Conservation (phyloP, 2,113 vertebrate species). For the Grammomys surdaster region DNA sequence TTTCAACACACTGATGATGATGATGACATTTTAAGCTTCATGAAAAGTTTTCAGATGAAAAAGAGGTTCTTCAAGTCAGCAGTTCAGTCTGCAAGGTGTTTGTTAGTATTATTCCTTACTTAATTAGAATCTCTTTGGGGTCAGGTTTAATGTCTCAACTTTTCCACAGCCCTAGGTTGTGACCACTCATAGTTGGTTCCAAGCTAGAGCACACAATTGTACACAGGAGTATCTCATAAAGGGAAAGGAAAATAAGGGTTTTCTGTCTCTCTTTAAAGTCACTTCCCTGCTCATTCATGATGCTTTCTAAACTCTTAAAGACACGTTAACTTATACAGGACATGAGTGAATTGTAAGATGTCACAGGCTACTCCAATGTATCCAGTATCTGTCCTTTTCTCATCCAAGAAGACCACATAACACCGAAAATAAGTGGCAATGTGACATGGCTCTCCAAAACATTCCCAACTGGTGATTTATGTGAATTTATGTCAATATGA, state of each 20-base stretch:
- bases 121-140: conserved; percentile 24
- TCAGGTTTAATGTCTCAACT: conserved; percentile 17
- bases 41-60: conserved; percentile 38
- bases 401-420: not conserved
- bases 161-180: not conserved
- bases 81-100: not conserved
- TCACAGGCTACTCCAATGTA: conserved; percentile 17
- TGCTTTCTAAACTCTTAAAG: conserved; percentile 20
- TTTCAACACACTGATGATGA: conserved; percentile 44
- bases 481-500: conserved; percentile 27
- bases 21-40: not conserved
- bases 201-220: not conserved
- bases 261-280: conserved; percentile 4
- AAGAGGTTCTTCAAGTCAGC: not conserved
- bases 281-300: conserved; percentile 11
- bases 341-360: conserved; percentile 36
- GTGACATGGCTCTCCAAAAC: not conserved
- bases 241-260: not conserved
- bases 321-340: conserved; percentile 20
- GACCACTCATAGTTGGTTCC: conserved; percentile 12
- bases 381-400: conserved; percentile 14
- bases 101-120: not conserved
- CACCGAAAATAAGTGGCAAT: conserved; percentile 35
- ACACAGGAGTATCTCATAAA: not conserved
- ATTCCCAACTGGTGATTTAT: conserved; percentile 40